phyloP scores from a whole-genome alignment of 2,797 vertebrate genomes.

The Cuculus canorus region DNA sequence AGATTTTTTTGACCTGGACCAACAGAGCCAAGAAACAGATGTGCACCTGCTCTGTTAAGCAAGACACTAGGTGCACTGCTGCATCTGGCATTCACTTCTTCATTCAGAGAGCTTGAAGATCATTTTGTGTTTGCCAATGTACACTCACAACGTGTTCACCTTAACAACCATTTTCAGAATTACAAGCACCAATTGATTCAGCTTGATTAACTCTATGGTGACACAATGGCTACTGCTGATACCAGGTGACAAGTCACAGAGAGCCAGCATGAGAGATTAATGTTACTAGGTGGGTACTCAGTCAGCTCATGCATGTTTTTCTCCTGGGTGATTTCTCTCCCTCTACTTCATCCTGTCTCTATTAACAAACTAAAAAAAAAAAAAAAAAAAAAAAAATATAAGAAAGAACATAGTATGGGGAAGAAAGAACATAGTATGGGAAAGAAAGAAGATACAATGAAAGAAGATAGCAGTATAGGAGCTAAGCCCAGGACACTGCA shows the following conservation, averaged over 20 bases:
- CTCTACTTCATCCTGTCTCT: neutral
- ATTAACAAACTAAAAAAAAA: neutral
- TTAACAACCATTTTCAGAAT: neutral
- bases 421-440: neutral
- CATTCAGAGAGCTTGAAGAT: neutral
- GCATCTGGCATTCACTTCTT: neutral
- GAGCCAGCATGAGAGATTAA: neutral
- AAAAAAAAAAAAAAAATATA: rapidly evolving
- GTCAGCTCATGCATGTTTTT: neutral
- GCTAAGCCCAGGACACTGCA: neutral
- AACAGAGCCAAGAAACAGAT: neutral
- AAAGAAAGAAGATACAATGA: neutral
- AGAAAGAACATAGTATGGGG: too few relatives aligned
- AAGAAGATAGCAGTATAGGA: neutral
- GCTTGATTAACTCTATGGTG: neutral
- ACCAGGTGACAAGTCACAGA: neutral
- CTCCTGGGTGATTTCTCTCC: neutral
- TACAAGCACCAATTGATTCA: neutral
- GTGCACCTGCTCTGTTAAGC: neutral
- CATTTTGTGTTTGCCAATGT: neutral
- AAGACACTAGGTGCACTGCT: neutral
- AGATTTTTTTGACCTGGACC: slow-evolving; percentile 45
- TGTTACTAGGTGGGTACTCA: neutral
- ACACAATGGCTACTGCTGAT: neutral
- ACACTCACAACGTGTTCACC: neutral